Conservation (phyloP, 2,888 invertebrate species). For the Lithophane semibrunnea region DNA sequence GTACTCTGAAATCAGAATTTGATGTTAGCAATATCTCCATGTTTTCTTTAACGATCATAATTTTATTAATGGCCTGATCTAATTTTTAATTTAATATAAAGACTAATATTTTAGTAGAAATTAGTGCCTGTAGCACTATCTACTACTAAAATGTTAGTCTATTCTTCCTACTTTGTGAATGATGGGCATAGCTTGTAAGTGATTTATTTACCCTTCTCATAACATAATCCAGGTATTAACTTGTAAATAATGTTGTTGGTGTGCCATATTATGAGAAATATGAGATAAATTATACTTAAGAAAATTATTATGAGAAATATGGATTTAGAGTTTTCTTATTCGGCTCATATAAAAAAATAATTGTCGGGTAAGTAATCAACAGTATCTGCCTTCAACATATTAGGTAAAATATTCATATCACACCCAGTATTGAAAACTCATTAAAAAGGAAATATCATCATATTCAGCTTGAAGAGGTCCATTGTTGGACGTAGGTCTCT, state of each 20-base stretch:
- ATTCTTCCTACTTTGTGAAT: not conserved
- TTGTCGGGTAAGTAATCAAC: not conserved
- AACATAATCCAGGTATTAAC: not conserved
- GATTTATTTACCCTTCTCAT: not conserved
- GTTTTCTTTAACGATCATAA: not conserved
- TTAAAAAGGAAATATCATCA: not conserved
- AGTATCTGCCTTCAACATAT: not conserved
- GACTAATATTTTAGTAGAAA: no score
- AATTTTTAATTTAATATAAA: not conserved
- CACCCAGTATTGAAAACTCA: not conserved
- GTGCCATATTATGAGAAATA: no score
- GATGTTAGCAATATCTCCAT: not conserved
- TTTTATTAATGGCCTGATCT: not conserved
- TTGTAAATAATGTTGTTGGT: not conserved
- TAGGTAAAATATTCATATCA: not conserved
- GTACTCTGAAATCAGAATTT: conserved; percentile 77
- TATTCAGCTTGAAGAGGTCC: not conserved
- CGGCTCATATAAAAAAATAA: no score
- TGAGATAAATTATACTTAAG: no score
- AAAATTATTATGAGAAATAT: no score
- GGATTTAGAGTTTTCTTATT: no score
- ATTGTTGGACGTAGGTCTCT: not conserved
- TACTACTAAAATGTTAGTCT: not conserved
- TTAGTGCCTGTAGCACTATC: no score
- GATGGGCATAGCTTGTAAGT: not conserved